Base-by-base conservation (phyloP, 2,888 invertebrate species). In the Philonicus albiceps region DNA sequence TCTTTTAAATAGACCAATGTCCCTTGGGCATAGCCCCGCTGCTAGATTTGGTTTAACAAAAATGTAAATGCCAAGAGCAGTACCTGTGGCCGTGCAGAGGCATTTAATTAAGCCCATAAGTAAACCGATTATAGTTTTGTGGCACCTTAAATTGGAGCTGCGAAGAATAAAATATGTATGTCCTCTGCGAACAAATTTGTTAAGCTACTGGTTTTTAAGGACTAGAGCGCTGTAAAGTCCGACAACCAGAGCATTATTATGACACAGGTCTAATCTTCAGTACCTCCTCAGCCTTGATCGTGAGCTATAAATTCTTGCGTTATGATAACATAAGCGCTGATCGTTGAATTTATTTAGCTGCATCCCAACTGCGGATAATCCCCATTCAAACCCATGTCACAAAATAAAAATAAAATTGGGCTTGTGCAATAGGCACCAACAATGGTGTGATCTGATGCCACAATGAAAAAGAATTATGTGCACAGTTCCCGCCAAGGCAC, bases 201-300 rank as follows among this genome's bases (percentile, higher is more conserved):
- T 75, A 31, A 75, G 85, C 85, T 85, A 85, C 85, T 85, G 85
- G 85, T 85, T 85, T 85, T 85, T 85, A 43, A 72, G 49, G 53
- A 72, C 83, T 37, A 74, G 31, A 13, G 13, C n/a, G n/a, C 37
- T n/a, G 74, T 74, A 19, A 34, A 22, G 22, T 64, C n/a, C 11
- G 22, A 13, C 7, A 13, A 19, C 16, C 34, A 13, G 64, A 3
- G 53, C 53, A 53, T 80, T 80, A 80, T 80, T 80, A 22, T 83
- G 72, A 83, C 83, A 83, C 72, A 27, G 37, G 31, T 11, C 37
- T 83, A 64, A 83, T 37, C 83, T 55, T 7, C 53, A 37, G 64
- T 37, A 72, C 83, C 37, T 37, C 83, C 72, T 83, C 83, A 8
- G 64, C 30, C 64, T 13, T 83, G 83, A 83, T 83, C 83, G 64